Conservation (phyloP, 2,888 invertebrate genomes). For the Kuschelorhynchus macadamiae region DNA sequence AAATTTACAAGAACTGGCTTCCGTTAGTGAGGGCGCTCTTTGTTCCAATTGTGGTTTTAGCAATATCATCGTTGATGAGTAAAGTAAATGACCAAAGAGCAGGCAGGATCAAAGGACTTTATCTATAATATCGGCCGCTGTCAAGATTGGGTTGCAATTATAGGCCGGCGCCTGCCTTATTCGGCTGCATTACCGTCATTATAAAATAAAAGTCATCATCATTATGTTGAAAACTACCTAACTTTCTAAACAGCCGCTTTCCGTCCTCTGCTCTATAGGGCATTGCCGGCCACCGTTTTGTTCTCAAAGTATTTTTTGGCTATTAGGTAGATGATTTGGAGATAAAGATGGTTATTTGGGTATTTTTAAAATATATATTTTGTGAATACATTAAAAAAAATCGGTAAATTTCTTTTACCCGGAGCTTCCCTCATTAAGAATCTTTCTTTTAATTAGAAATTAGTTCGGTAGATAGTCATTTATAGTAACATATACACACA, state of each 20-base stretch:
- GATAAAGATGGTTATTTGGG: constrained; percentile 13
- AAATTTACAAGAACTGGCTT: too few species aligned
- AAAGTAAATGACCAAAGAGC: constrained; percentile 25
- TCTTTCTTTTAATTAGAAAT: too few species aligned
- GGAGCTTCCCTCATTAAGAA: too few species aligned
- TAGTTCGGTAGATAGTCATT: too few species aligned
- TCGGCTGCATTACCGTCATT: constrained; percentile 67
- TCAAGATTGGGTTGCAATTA: constrained; percentile 66
- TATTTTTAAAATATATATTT: too few species aligned
- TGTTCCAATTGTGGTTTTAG: constrained; percentile 25
- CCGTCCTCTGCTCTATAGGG: constrained; percentile 42
- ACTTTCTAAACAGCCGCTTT: constrained; percentile 52
- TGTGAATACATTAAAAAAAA: too few species aligned
- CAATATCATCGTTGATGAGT: constrained; percentile 44
- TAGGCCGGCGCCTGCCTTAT: constrained; percentile 67
- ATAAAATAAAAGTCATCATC: constrained; percentile 69
- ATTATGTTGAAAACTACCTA: constrained; percentile 61
- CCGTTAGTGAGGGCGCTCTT: constrained; percentile 27
- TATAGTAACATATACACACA: too few species aligned
- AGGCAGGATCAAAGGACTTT: constrained; percentile 47
- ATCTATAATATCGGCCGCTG: constrained; percentile 53
- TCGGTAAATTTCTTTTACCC: too few species aligned
- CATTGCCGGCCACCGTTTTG: constrained; percentile 11
- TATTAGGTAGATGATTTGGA: constrained; percentile 33
- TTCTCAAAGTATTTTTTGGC: constrained; percentile 35